phyloP scores from a whole-genome alignment of 2,797 vertebrate genomes.

The Hydrolagus colliei region DNA sequence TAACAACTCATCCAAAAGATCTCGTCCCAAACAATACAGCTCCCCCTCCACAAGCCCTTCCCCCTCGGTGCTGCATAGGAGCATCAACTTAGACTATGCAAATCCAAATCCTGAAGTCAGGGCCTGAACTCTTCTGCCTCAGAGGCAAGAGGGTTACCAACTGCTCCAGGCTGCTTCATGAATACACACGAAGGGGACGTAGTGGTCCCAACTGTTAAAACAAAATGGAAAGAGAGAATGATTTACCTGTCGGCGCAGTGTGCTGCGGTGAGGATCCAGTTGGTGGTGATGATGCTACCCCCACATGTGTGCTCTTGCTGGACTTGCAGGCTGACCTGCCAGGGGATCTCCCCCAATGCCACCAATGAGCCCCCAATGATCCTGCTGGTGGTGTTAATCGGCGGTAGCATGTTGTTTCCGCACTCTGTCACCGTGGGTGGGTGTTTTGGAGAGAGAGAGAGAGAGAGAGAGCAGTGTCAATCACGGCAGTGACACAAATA shows the following conservation, averaged over 20 bases:
- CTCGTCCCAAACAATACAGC: too few relatives aligned
- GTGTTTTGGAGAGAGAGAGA: slow-evolving; percentile 37
- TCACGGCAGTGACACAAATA: not conserved
- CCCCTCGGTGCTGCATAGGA: not conserved
- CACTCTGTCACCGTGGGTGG: slow-evolving; percentile 45
- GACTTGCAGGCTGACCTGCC: slow-evolving; percentile 75
- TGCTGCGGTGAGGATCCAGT: slow-evolving; percentile 73
- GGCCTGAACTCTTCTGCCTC: too few relatives aligned
- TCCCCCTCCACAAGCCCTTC: not conserved
- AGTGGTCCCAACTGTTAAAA: too few relatives aligned
- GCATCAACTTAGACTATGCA: not conserved
- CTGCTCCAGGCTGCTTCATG: too few relatives aligned
- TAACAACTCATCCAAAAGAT: too few relatives aligned
- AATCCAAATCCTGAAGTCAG: too few relatives aligned
- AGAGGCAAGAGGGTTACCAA: too few relatives aligned
- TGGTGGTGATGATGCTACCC: slow-evolving; percentile 67
- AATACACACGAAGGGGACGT: too few relatives aligned
- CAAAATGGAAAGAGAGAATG: not conserved
- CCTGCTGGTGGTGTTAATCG: slow-evolving; percentile 39
- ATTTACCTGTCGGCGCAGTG: slow-evolving; percentile 71
- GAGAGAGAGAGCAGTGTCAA: accelerated
- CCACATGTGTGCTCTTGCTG: slow-evolving; percentile 58
- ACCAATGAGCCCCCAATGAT: slow-evolving; percentile 72
- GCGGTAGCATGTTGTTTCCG: slow-evolving; percentile 33
- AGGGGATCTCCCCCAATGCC: slow-evolving; percentile 60